phyloP scores from a whole-genome alignment of 2,113 vertebrate genomes.

The Leptobrachium leishanense region DNA sequence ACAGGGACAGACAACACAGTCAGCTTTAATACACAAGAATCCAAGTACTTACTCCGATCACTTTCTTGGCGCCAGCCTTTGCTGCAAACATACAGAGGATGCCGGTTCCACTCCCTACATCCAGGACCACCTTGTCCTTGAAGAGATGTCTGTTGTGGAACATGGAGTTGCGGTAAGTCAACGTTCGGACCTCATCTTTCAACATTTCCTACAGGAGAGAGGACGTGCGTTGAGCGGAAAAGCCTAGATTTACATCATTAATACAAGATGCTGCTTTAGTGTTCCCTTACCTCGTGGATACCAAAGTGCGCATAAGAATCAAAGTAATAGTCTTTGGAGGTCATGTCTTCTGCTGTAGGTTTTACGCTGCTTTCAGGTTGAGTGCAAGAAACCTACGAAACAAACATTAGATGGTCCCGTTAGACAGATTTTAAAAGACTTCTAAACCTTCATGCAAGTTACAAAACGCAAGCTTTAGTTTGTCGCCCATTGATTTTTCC shows the following conservation, averaged over 20 bases:
- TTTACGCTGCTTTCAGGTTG: slow-evolving; percentile 78
- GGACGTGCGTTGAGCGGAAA: background rate
- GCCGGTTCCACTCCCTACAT: slow-evolving; percentile 87
- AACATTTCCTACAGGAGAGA: slow-evolving; percentile 80
- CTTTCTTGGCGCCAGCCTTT: slow-evolving; percentile 87
- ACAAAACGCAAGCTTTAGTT: too few relatives aligned
- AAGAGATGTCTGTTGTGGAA: slow-evolving; percentile 94
- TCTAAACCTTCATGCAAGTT: too few relatives aligned
- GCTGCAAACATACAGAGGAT: slow-evolving; percentile 95
- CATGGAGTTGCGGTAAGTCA: slow-evolving; percentile 93
- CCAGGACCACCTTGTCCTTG: slow-evolving; percentile 90
- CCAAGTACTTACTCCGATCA: slow-evolving; percentile 79
- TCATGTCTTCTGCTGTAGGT: slow-evolving; percentile 90
- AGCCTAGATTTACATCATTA: too few relatives aligned
- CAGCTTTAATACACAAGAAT: background rate
- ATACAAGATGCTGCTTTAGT: background rate
- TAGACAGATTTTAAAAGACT: too few relatives aligned
- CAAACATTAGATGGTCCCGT: too few relatives aligned
- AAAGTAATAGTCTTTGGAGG: slow-evolving; percentile 93
- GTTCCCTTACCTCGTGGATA: slow-evolving; percentile 82
- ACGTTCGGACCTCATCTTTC: slow-evolving; percentile 89
- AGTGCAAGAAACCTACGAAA: slow-evolving; percentile 75
- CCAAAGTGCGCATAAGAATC: slow-evolving; percentile 93
- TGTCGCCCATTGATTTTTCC: too few relatives aligned
- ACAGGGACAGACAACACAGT: background rate